These are phyloP conservation scores for Drosophila atroscutellata DNA, from an alignment of 2,888 invertebrate species.

Conservation along the genomic window DNA sequence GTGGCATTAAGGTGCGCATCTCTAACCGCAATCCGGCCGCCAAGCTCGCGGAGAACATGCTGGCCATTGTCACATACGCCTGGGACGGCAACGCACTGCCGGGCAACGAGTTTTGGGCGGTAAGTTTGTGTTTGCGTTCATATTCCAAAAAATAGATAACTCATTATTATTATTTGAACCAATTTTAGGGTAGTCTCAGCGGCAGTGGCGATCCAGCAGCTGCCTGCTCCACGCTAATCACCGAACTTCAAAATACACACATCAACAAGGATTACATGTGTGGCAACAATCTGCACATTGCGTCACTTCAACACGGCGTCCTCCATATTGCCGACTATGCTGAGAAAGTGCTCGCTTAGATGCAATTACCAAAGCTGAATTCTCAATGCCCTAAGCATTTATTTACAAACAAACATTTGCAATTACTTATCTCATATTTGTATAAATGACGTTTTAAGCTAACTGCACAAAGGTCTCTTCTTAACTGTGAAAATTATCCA, in stretches of 20 bases:
- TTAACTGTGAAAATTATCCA: background rate
- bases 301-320: conserved; percentile 81
- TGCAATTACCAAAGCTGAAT: background rate
- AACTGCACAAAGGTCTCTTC: background rate
- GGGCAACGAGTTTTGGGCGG: conserved; percentile 90
- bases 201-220: conserved; percentile 86
- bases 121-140: conserved; percentile 57
- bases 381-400: background rate
- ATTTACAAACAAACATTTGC: no score
- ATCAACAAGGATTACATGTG: conserved; percentile 85
- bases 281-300: conserved; percentile 86
- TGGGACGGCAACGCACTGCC: conserved; percentile 91
- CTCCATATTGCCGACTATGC: conserved; percentile 82
- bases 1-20: conserved; percentile 86
- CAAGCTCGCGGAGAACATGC: conserved; percentile 79
- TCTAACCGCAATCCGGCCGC: conserved; percentile 87
- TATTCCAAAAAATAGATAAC: background rate
- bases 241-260: conserved; percentile 87
- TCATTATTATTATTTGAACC: background rate
- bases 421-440: background rate
- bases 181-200: conserved; percentile 50
- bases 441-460: background rate
- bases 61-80: conserved; percentile 89
- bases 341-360: background rate
- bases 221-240: conserved; percentile 87